Conservation (phyloP, 2,797 vertebrate genomes). For the Natrix natrix region DNA sequence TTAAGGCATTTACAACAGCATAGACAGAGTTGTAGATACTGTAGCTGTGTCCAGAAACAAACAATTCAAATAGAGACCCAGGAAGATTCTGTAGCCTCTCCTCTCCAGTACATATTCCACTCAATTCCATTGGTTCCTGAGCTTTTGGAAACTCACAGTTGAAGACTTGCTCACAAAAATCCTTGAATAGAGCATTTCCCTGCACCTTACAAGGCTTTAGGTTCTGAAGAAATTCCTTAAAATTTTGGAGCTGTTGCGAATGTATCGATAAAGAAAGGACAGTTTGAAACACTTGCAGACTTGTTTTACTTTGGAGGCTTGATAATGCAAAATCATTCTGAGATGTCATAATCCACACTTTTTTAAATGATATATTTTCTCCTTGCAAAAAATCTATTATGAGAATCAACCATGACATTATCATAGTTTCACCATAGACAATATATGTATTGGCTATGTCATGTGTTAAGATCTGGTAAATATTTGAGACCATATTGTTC, state of each 20-base stretch:
- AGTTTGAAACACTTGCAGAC: neutral
- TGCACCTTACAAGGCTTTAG: neutral
- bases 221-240: neutral
- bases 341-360: conserved; percentile 12
- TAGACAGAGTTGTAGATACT: neutral
- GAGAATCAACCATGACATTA: neutral
- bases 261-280: neutral
- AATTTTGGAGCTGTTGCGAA: neutral
- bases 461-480: neutral
- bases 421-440: neutral
- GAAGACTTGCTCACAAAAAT: neutral
- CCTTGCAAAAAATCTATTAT: neutral
- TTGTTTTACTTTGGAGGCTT: neutral
- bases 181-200: neutral
- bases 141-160: neutral
- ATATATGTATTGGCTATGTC: neutral
- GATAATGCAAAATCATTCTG: neutral
- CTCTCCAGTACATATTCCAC: neutral
- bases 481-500: neutral
- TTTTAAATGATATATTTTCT: neutral
- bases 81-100: neutral
- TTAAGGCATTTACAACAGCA: neutral
- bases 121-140: neutral
- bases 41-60: neutral
- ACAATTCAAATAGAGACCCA: neutral